Evolutionary conservation across 1,140 invertebrate genomes (phyloP).

Genomic region (Oppia nitens): DNA sequence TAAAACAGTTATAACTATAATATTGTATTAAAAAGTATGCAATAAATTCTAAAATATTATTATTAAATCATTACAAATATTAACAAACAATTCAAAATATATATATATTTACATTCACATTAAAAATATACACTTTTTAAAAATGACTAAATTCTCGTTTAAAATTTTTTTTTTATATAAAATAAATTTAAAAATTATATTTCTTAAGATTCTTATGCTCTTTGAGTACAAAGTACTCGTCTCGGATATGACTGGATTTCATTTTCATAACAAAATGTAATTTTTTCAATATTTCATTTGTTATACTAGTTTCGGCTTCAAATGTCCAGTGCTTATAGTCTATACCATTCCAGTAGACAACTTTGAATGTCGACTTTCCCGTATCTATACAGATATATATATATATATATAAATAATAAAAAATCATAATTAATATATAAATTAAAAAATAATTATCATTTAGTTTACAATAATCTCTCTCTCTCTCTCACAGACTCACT

Average conservation of each 20-base stretch:
- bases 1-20: too few relatives aligned
- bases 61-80: too few relatives aligned
- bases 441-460: background rate
- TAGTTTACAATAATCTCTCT: constrained; percentile 1
- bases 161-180: too few relatives aligned
- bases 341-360: constrained; percentile 32
- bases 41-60: too few relatives aligned
- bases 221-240: constrained; percentile 44
- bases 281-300: constrained; percentile 66
- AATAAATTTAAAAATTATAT: too few relatives aligned
- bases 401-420: background rate
- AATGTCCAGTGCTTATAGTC: constrained; percentile 72
- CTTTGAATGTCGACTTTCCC: constrained; percentile 22
- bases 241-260: constrained; percentile 47
- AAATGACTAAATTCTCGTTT: too few relatives aligned
- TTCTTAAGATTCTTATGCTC: constrained; percentile 16
- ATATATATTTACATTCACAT: too few relatives aligned
- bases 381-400: background rate
- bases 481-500: background rate
- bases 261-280: constrained; percentile 70
- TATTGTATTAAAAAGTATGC: too few relatives aligned
- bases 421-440: background rate
- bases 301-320: constrained; percentile 52
- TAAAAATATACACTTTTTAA: too few relatives aligned
- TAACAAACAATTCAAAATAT: too few relatives aligned